Conservation (phyloP, 1,140 invertebrate genomes). For the Chionoecetes opilio region DNA sequence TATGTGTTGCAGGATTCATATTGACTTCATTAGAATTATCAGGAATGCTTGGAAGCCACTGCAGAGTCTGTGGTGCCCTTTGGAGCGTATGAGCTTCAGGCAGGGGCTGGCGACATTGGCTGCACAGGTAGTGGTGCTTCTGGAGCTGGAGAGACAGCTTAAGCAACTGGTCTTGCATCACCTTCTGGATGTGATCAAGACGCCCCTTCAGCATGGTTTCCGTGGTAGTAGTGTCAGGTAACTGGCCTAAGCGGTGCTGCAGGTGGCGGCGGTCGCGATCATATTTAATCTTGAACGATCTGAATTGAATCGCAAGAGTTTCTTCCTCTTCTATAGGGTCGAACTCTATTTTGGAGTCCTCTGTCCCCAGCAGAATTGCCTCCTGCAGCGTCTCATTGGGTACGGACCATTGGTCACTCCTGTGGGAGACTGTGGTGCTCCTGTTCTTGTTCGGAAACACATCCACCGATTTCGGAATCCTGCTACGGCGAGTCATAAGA, state of each 20-base stretch:
- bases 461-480: constrained; percentile 14
- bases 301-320: constrained; percentile 43
- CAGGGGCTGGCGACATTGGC: no score
- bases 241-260: constrained; percentile 37
- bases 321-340: constrained; percentile 53
- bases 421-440: neutral
- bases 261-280: constrained; percentile 28
- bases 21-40: neutral
- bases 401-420: neutral
- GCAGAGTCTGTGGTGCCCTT: neutral
- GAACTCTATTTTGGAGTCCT: constrained; percentile 42
- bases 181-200: constrained; percentile 51
- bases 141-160: constrained; percentile 49
- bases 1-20: neutral
- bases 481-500: constrained; percentile 46
- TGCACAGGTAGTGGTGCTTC: neutral
- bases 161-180: constrained; percentile 44
- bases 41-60: neutral
- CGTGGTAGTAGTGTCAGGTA: constrained; percentile 49
- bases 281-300: constrained; percentile 64
- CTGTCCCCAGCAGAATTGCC: constrained; percentile 56
- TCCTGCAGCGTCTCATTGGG: constrained; percentile 68
- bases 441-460: constrained; percentile 58
- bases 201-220: constrained; percentile 51
- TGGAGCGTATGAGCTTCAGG: neutral